phyloP scores from a whole-genome alignment of 2,113 vertebrate genomes.

The Coptodon rendalli region DNA sequence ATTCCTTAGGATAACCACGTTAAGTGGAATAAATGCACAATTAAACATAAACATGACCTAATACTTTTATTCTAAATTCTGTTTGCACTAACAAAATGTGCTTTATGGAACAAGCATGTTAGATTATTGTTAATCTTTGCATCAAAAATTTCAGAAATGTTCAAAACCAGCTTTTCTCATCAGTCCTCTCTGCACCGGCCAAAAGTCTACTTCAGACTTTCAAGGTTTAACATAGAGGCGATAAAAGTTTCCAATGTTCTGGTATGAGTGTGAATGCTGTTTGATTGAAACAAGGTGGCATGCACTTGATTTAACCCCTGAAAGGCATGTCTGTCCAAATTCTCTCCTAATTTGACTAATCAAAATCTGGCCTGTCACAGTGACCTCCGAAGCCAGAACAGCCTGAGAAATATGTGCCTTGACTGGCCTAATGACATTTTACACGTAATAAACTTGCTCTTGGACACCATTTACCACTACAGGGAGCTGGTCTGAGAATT shows the following conservation, averaged over 20 bases:
- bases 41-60: not conserved
- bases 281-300: slow-evolving; percentile 46
- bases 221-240: not conserved
- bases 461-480: slow-evolving; percentile 45
- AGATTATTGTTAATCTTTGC: not conserved
- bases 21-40: not conserved
- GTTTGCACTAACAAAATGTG: not conserved
- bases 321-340: slow-evolving; percentile 18
- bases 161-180: not conserved
- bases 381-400: slow-evolving; percentile 19
- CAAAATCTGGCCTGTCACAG: slow-evolving; percentile 36
- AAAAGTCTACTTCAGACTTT: not conserved
- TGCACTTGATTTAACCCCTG: slow-evolving; percentile 34
- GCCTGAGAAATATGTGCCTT: slow-evolving; percentile 45
- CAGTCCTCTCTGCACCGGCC: not conserved
- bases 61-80: not conserved
- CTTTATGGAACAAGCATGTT: not conserved
- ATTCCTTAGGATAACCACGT: not conserved
- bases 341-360: slow-evolving; percentile 37
- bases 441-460: slow-evolving; percentile 64
- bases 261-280: not conserved
- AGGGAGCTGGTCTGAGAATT: slow-evolving; percentile 40
- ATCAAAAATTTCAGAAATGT: not conserved
- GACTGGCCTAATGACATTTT: slow-evolving; percentile 61
- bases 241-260: slow-evolving; percentile 27